These are phyloP conservation scores for Anser cygnoides DNA, from an alignment of 2,113 vertebrate species.

Conservation along the genomic window DNA sequence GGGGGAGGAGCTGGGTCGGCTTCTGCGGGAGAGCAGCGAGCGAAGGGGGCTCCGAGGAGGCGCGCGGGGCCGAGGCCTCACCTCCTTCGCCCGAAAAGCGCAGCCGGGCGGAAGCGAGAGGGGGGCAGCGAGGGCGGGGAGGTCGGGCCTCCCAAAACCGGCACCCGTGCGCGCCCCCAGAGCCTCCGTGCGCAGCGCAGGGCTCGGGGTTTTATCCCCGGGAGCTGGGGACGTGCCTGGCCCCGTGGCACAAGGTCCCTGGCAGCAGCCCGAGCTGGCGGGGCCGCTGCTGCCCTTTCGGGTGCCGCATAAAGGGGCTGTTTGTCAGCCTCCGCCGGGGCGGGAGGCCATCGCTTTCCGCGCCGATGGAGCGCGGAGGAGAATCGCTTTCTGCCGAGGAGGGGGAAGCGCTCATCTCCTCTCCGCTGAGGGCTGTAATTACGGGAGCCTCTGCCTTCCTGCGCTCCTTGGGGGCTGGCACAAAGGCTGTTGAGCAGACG, in stretches of 20 bases:
- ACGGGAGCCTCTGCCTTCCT: not conserved
- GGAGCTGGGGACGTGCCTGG: not conserved
- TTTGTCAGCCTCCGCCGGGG: not conserved
- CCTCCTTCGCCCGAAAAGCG: not conserved
- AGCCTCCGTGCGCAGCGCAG: fast-evolving
- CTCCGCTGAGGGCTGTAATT: not conserved
- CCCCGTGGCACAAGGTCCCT: not conserved
- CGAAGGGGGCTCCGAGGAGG: not conserved
- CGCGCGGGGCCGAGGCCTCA: not conserved
- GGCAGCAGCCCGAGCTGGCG: not conserved
- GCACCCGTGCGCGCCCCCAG: not conserved
- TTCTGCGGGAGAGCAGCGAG: not conserved
- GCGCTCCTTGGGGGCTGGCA: not conserved
- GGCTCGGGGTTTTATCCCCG: no score
- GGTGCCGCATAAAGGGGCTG: not conserved
- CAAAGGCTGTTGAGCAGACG: not conserved
- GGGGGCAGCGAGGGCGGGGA: not conserved
- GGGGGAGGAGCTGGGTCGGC: not conserved
- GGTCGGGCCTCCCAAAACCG: not conserved
- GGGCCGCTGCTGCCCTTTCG: not conserved
- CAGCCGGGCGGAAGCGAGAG: not conserved
- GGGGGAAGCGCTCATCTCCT: not conserved
- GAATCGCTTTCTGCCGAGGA: fast-evolving
- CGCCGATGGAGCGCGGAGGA: fast-evolving
- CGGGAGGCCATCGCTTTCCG: not conserved